Evolutionary conservation across 2,888 invertebrate species (phyloP).

Genomic region (Ferdinandea cuprea): DNA sequence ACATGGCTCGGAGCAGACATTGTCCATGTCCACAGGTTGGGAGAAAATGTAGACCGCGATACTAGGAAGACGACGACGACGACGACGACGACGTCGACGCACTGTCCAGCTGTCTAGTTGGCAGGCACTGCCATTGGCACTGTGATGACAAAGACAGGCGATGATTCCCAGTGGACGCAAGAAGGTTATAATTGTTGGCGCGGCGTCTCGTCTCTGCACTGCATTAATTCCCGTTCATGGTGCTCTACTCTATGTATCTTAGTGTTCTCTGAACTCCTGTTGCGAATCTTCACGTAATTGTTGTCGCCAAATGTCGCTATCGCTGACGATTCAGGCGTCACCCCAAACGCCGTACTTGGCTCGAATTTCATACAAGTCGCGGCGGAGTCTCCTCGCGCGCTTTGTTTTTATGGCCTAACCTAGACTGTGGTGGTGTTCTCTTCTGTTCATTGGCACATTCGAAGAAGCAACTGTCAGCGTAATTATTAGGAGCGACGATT

Average conservation of each 20-base stretch:
- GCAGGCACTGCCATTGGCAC: background rate
- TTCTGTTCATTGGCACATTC: constrained; percentile 64
- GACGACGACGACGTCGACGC: constrained; percentile 71
- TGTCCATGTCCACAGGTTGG: constrained; percentile 32
- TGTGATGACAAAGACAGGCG: constrained; percentile 40
- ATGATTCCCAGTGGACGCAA: constrained; percentile 70
- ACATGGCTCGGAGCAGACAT: constrained; percentile 38
- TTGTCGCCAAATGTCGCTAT: constrained; percentile 77
- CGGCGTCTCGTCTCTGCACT: constrained; percentile 63
- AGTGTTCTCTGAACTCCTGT: constrained; percentile 66
- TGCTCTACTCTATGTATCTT: constrained; percentile 45
- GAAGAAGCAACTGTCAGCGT: constrained; percentile 64
- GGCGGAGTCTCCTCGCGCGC: constrained; percentile 1
- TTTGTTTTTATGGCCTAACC: constrained; percentile 37
- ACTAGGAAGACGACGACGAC: constrained; percentile 74
- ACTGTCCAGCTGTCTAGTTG: constrained; percentile 61
- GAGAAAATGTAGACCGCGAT: constrained; percentile 69
- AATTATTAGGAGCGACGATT: constrained; percentile 73
- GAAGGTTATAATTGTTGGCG: constrained; percentile 73
- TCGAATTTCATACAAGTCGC: background rate
- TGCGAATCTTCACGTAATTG: constrained; percentile 77
- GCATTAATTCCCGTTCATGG: constrained; percentile 67
- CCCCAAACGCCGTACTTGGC: constrained; percentile 61
- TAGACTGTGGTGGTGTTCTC: constrained; percentile 45
- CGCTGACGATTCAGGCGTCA: constrained; percentile 71